Evolutionary conservation across 2,888 invertebrate genomes (phyloP), one percentile per base, ranked within the genome.

Genomic region (Sinohyriopsis cumingii): DNA sequence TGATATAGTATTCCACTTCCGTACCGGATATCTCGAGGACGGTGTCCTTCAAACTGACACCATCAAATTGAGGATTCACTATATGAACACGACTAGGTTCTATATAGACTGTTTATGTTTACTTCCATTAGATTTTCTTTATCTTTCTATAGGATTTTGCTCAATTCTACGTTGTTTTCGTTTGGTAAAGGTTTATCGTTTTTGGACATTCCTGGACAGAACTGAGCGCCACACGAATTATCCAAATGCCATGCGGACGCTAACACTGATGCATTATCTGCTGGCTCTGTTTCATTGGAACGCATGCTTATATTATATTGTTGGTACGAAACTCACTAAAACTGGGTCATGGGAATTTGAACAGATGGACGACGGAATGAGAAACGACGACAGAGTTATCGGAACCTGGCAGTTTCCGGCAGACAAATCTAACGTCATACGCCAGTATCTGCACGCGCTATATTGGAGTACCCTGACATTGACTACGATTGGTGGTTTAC

Each of bases 261-360:
- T 88, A 9, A 87, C 89, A 9, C 78, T 90, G 45, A 82, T 90
- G 72, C 97, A 98, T 93, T 97, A 97, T 93, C 93, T 98, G 89
- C 93, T 98, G 92, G 97, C 97, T 92, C 96, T 98, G 91, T 98
- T 98, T 92, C 99, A 99, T 93, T 99, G 98, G 98, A 99, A 99
- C 92, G 98, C 98, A 89, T 99, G 98, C 92, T 93, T 99, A 91
- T 98, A 97, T 92, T 96, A 97, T 93, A 95, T 98, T 33, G 85
- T 89, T 63, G 85, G 83, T 22, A 78, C 74, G 24, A 71, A 75
- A 61, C 63, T 77, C 33, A 53, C 61, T 28, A 67, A 67, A 55
- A 59, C 33, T 28, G 61, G 57, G 20, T 68, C 45, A 45, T 45
- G 45, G 45, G 45, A 45, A 45, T 45, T 15, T 45, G 45, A 45